Percentiles rank a stretch among this genome's conserved stretches.
Evolutionary conservation across 92 coral and sea anemone species (phyloP).

Genomic region (Meandrina meandrites): DNA sequence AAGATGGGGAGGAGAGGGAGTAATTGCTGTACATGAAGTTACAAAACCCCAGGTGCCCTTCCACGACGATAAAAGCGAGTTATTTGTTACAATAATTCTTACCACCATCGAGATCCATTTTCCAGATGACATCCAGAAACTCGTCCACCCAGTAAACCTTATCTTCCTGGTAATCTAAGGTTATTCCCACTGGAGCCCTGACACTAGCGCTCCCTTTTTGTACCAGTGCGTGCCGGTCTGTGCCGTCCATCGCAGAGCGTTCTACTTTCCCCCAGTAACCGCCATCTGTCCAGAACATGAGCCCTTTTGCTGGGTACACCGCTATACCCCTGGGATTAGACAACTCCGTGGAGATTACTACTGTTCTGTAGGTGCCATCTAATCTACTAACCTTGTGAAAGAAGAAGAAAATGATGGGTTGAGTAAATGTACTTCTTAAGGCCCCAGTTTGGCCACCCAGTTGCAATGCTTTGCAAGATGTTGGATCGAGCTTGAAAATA

Average conservation of each 20-base stretch:
- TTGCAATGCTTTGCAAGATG: no score
- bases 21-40: neutral
- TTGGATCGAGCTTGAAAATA: no score
- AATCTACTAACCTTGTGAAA: conserved; percentile 82
- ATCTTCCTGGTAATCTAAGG: conserved; percentile 73
- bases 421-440: no score
- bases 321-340: conserved; percentile 83
- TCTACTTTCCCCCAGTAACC: conserved; percentile 64
- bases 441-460: no score
- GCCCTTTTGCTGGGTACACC: conserved; percentile 83
- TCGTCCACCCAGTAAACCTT: conserved; percentile 79
- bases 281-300: conserved; percentile 85
- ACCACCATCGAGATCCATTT: conserved; percentile 87
- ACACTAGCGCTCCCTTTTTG: conserved; percentile 28
- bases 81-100: neutral
- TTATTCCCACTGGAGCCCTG: conserved; percentile 54
- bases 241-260: conserved; percentile 85
- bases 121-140: conserved; percentile 50
- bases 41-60: neutral
- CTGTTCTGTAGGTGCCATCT: conserved; percentile 77
- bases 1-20: no score
- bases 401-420: neutral
- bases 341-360: conserved; percentile 68
- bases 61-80: neutral
- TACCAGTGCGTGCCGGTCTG: conserved; percentile 54